Evolutionary conservation across 1,140 invertebrate genomes (phyloP), one percentile per base, ranked within the genome.

Genomic region (Conus betulinus): DNA sequence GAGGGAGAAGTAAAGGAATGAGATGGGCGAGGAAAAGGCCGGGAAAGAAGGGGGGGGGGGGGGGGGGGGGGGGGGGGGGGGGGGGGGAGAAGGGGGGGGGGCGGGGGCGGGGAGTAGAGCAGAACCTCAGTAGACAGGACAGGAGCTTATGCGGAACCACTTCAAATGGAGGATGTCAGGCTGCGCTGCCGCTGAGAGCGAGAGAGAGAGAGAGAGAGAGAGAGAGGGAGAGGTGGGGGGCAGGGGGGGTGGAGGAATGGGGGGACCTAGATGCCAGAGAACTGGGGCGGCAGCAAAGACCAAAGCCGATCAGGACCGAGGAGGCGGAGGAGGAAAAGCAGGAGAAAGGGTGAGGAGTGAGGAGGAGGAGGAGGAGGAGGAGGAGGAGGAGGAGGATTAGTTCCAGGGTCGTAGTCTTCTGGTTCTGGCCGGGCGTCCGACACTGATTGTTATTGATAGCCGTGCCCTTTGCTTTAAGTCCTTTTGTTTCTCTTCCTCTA

Each of bases 391-490:
- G 79, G 79, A 78, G 27, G 79, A 81, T 81, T 81, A 81, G 79
- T 52, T 81, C 79, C 79, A 53, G 79, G 51, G 79, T 53, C 79
- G 79, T 23, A 81, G 5, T 51, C 39, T 51, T 81, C 27, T 53
- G 8, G 39, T 53, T 71, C 67, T 20, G 7, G 79, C 51, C 79
- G 13, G 17, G 7, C 79, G 20, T 27, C 39, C 25, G 25, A 39
- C 76, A 11, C 76, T 51, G 39, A 53, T 81, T 23, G 79, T 81
- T 81, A 81, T 81, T 81, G 79, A 81, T 81, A 81, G 39, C 79
- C 17, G 15, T 81, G 51, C 51, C 39, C 39, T 81, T 23, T 53
- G 79, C 79, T 52, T 51, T 81, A 81, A 81, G 79, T 81, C 79
- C 51, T 53, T 81, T 81, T 81, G 39, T 52, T 52, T 81, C 51